Base-by-base conservation (phyloP, 2,797 vertebrate genomes). In the Megaceryle alcyon region DNA sequence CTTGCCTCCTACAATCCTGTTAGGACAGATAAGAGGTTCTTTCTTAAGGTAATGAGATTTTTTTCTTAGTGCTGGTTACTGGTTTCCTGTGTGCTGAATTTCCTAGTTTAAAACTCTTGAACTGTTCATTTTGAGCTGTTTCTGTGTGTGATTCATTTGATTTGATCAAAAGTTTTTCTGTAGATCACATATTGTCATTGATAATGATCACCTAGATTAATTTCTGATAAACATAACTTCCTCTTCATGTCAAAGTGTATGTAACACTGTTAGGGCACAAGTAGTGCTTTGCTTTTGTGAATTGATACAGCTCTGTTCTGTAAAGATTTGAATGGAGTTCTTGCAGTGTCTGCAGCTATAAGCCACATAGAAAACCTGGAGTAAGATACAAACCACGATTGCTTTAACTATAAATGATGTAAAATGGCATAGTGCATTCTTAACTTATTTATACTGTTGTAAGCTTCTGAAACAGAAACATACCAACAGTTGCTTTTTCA, bases 1-100 rank as follows among this genome's bases (percentile, higher is more conserved):
- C 97, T 99, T 86, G 99, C 99, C 5, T 99, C 99, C 43, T 99
- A 99, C 97, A 99, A 99, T 96, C 99, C 99, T 31, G 98, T 99
- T 22, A 98, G 99, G 96, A 99, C 99, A 60, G 99, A 99, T 96
- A 99, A 99, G 64, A 99, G 99, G 84, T 99, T 99, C 97, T 99
- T 99, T 88, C 91, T 99, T 65, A 99, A 99, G 99, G 99, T 99
- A 97, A 89, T 31, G 77, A 57, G 49, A 46, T 59, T 72, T 46
- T 91, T 89, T 78, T 61, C 21, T 75, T 65, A 10, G 3, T 80
- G 20, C 44, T 66, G 14, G 61, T 64, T 61, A 29, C 15, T 57
- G 54, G 28, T 63, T 75, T 60, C 12, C 43, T 82, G 19, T 7
- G 5, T 75, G 26, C 8, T 54, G 33, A 59, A 61, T 82, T 72